Conservation (phyloP, 2,113 vertebrate genomes). For the Chaetops frenatus region DNA sequence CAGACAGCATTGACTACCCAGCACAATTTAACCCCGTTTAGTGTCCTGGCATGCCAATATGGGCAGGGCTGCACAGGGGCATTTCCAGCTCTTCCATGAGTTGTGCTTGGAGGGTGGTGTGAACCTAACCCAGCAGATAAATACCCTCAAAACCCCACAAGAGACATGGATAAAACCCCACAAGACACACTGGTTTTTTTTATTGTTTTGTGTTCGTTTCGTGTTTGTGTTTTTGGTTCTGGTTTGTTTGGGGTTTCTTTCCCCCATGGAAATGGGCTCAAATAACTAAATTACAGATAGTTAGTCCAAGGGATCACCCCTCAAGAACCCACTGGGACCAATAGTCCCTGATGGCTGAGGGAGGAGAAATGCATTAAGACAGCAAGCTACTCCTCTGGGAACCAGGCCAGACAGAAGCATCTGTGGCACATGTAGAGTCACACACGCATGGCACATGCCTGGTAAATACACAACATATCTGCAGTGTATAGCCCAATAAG, state of each 20-base stretch:
- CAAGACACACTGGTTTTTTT: too few relatives aligned
- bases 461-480: neutral
- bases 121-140: neutral
- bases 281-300: neutral
- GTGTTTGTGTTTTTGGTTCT: too few relatives aligned
- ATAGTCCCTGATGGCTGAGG: neutral
- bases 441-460: accelerated
- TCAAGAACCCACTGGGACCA: neutral
- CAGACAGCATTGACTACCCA: neutral
- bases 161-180: neutral
- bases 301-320: neutral
- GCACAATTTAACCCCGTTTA: neutral
- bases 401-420: neutral
- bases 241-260: too few relatives aligned
- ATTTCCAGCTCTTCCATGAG: neutral
- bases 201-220: accelerated
- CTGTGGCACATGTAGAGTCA: accelerated
- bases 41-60: neutral
- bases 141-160: neutral
- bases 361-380: neutral
- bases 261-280: accelerated
- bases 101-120: neutral
- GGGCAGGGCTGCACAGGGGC: neutral
- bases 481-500: neutral
- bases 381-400: neutral